phyloP scores from a whole-genome alignment of 2,797 vertebrate genomes.

The Myotis findleyi region DNA sequence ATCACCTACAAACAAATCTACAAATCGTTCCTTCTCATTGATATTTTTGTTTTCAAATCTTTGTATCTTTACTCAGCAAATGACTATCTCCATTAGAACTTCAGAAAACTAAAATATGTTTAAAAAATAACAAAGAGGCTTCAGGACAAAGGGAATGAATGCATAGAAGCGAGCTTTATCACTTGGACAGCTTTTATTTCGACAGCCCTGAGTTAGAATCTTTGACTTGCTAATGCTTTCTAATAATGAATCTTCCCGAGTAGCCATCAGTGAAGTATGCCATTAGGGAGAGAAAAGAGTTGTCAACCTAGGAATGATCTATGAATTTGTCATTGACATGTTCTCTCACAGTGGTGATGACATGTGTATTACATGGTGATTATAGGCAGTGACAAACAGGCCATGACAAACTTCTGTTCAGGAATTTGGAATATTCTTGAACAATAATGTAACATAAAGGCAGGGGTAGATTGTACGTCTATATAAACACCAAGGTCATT shows the following conservation, averaged over 20 bases:
- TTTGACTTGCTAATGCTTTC: background rate
- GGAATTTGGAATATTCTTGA: slow-evolving; percentile 39
- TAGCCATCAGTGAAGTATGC: background rate
- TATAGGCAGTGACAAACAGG: background rate
- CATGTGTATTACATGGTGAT: background rate
- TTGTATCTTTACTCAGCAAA: slow-evolving; percentile 39
- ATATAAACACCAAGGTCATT: background rate
- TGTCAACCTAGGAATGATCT: background rate
- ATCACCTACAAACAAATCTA: background rate
- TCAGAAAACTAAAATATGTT: background rate
- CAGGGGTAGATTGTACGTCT: background rate
- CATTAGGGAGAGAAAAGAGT: background rate
- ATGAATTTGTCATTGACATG: background rate
- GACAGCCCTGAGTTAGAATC: background rate
- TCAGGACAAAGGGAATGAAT: background rate
- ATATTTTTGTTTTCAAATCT: slow-evolving; percentile 20
- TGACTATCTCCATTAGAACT: background rate
- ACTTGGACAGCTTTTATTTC: background rate
- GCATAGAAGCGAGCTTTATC: background rate
- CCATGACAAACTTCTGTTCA: background rate
- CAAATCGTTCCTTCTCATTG: background rate
- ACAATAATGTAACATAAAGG: slow-evolving; percentile 15
- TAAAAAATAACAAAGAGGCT: background rate
- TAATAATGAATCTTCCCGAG: background rate
- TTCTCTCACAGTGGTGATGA: background rate